Base-by-base conservation (phyloP, 1,140 invertebrate genomes). In the Diorhabda elongata region DNA sequence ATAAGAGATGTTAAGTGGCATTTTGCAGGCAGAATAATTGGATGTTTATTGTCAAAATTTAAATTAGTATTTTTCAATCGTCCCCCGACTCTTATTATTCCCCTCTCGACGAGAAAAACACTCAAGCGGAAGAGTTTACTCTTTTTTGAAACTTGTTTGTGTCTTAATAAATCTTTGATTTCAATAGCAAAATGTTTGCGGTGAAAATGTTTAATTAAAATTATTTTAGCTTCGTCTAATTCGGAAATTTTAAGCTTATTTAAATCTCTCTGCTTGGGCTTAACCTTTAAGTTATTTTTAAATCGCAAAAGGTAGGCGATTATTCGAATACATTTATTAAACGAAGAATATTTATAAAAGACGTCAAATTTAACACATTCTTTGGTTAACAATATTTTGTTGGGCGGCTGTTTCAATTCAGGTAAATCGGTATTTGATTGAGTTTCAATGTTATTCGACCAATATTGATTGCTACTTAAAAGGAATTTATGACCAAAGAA, bases 1-100 rank as follows among this genome's bases (percentile, higher is more conserved):
- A 72, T 61, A 56, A 74, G 58, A 11, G 56, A 44, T 42, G 73
- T 70, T 4, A 73, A 44, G n/a, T 63, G 57, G 66, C 68, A 61
- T 63, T 61, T 66, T 9, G 5, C 11, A 8, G 42, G 61, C 9
- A 43, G 7, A 7, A 62, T 43, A 5, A 62, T 43, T 44, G 61
- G 61, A 62, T 5, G 61, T 62, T 62, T 62, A 43, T 62, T 62
- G 7, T 2, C 5, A 42, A 8, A 41, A 43, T 41, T 42, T 43
- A 62, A 43, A 42, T 44, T 11, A 4, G 43, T 43, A 43, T 62
- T 41, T 41, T 42, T 5, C 5, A 44, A 62, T 3, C 43, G 8
- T 42, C 61, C 43, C 6, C 41, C 41, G 9, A 62, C 43, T 42
- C 5, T 9, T 62, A 44, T 42, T 8, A 62, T 43, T 0, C 61